phyloP scores from a whole-genome alignment of 92 coral and sea anemone species.

The Parazoanthus atlanticus region DNA sequence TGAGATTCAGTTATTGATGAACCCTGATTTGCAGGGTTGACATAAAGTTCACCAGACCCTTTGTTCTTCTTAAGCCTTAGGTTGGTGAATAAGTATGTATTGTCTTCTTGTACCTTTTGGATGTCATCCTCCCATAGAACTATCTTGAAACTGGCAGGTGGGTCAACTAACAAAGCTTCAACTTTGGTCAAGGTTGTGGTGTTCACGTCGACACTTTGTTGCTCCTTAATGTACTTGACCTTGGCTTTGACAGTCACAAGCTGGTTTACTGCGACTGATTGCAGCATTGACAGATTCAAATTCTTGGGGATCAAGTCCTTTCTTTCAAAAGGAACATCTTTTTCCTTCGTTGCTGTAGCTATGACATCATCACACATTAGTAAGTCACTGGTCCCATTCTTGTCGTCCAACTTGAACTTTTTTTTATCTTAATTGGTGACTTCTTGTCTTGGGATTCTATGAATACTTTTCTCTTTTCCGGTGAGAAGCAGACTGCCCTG shows the following conservation, averaged over 20 bases:
- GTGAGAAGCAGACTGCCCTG: constrained; percentile 46
- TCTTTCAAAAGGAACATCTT: constrained; percentile 35
- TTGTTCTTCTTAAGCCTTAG: constrained; percentile 35
- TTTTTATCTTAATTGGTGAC: constrained; percentile 23
- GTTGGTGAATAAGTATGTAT: constrained; percentile 32
- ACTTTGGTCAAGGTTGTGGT: neutral
- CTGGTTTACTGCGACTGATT: constrained; percentile 27
- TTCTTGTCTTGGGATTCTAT: neutral
- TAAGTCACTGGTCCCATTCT: constrained; percentile 10
- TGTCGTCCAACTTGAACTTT: constrained; percentile 32
- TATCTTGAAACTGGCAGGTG: constrained; percentile 15
- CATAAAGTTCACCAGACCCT: constrained; percentile 19
- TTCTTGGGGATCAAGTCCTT: constrained; percentile 21
- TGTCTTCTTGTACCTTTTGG: constrained; percentile 1
- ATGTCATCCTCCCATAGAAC: constrained; percentile 45
- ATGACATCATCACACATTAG: constrained; percentile 22
- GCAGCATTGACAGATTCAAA: constrained; percentile 26
- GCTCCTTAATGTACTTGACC: too few species aligned
- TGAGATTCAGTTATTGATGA: constrained; percentile 11
- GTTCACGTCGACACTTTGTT: constrained; percentile 9
- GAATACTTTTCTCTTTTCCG: constrained; percentile 36
- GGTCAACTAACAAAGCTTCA: constrained; percentile 20
- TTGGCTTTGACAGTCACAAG: constrained; percentile 37
- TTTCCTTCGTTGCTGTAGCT: neutral
- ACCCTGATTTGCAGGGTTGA: constrained; percentile 39